Base-by-base conservation (phyloP, 1,140 invertebrate species). In the Drosophila hydei region DNA sequence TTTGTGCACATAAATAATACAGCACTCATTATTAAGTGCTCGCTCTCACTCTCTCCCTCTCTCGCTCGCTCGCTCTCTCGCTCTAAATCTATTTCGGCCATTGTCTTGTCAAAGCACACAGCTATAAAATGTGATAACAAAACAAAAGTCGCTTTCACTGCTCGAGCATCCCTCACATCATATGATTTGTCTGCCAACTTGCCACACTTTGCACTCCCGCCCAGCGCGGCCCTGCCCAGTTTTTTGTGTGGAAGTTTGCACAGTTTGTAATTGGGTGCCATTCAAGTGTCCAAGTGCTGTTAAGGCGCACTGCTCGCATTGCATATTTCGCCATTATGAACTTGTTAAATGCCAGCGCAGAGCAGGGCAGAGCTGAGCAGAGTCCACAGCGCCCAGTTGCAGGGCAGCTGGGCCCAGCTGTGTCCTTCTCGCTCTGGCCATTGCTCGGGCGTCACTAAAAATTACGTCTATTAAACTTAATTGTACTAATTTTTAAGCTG, bases 401-500 rank as follows among this genome's bases (percentile, higher is more conserved):
- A 40, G 38, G 38, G n/a, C 38, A 40, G 38, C n/a, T 40, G 36
- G 30, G 27, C 30, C n/a, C 38, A 40, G 38, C 38, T 42, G 42
- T 25, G 14, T 21, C 12, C 43, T 21, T 42, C 19, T 48, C 14
- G 25, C 42, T 16, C 23, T 61, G 63, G 55, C 47, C 23, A 9
- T 18, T 12, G 18, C 38, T 19, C 19, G 56, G 63, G 60, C 43
- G 56, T 67, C 72, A 69, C 79, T 84, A 84, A 79, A 84, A 84
- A 84, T 76, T 84, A 84, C 70, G 69, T 85, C 80, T 85, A 85
- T 85, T 85, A 85, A 85, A 79, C 77, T 79, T 85, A 85, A 85
- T 85, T 85, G 80, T 77, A 71, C 80, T 85, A 85, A 85, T 85
- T 79, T 85, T 74, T 69, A 77, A 42, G 60, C 68, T 52, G 30